Base-by-base conservation (phyloP, 1,140 invertebrate genomes). In the Meloidogyne exigua region DNA sequence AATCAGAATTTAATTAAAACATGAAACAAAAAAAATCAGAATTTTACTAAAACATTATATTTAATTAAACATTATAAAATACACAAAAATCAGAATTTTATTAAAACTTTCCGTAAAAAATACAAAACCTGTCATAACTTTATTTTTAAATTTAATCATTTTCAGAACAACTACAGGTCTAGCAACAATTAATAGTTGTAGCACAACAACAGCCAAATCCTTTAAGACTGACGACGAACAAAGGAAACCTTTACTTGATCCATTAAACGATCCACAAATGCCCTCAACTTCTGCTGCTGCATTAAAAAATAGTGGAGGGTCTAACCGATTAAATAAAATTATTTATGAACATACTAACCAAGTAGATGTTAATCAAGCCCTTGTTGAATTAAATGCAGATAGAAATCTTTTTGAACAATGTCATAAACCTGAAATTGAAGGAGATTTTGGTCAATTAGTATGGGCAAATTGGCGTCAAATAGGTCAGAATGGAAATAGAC, bases 391-490 rank as follows among this genome's bases (percentile, higher is more conserved):
- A 21, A 79, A 82, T 39, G 84, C 83, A n/a, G 85, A 86, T 77
- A 72, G 85, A n/a, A 85, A 86, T 70, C 83, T 84, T 25, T 84
- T 84, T 72, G 74, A 80, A 66, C 69, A 64, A 62, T 78, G 42
- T 1, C 76, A 64, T 25, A 62, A 39, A 10, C 15, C 49, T 26
- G 67, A 66, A 70, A 26, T 76, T 62, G 72, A 71, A 75, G 80
- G 84, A 18, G 82, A 77, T 21, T 86, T 84, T 66, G 84, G 85
- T 13, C 81, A 86, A 73, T 70, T 87, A 18, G 57, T 82, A 39
- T 86, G 81, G 77, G 84, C 85, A 15, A 83, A 86, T 75, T 86
- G 85, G 85, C 76, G 85, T n/a, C 84, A 85, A 75, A 75, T 78
- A 21, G 82, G 82, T 7, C 26, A 76, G 13, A 39, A 66, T 3